Evolutionary conservation across 37 sponge, comb jelly and placozoan species (phyloP).

Genomic region (Axinella damicornis): DNA sequence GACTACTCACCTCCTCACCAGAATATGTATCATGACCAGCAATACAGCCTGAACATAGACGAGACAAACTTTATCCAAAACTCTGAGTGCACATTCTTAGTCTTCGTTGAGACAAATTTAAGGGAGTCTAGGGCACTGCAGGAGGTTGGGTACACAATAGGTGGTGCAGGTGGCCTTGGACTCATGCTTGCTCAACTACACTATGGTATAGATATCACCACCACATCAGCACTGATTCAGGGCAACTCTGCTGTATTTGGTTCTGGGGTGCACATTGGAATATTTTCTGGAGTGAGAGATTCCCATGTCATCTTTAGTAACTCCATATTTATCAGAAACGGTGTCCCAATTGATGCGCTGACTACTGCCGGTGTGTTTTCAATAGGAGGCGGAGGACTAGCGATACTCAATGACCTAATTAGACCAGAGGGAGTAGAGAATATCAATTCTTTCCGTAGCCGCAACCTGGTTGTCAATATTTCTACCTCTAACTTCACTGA

Average conservation of each 20-base stretch:
- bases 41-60: not conserved
- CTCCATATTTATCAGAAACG: conserved; percentile 11
- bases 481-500: too few relatives aligned
- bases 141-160: conserved; percentile 23
- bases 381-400: too few relatives aligned
- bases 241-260: conserved; percentile 10
- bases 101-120: not conserved
- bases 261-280: conserved; percentile 4
- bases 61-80: conserved; percentile 6
- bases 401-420: too few relatives aligned
- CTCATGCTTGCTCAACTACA: not conserved
- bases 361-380: not conserved
- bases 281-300: conserved; percentile 1
- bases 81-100: not conserved
- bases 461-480: too few relatives aligned
- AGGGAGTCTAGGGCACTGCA: not conserved
- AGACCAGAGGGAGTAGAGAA: too few relatives aligned
- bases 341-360: not conserved
- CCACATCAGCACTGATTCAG: not conserved
- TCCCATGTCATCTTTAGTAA: not conserved
- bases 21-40: not conserved
- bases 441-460: too few relatives aligned
- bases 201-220: conserved; percentile 13
- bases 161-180: conserved; percentile 20
- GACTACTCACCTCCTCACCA: conserved; percentile 12